Base-by-base conservation (phyloP, 2,888 invertebrate genomes). In the Arrhopalites spinosus region DNA sequence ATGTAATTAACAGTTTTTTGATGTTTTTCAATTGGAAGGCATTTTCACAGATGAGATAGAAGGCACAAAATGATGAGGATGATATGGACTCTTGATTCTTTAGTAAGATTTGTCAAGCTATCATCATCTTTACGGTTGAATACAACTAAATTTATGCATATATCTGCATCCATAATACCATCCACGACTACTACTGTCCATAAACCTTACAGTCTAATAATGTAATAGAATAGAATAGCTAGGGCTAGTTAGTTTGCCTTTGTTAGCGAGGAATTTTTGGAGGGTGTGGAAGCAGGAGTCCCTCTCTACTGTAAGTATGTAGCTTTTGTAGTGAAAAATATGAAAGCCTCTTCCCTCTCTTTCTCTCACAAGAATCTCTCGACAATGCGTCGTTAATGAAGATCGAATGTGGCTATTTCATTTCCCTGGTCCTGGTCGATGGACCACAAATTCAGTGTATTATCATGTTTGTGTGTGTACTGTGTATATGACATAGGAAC, bases 341-440 rank as follows among this genome's bases (percentile, higher is more conserved):
- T 56, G 63, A 5, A 63, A 27, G 15, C 2, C 69, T 50, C 53
- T 47, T 23, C 43, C n/a, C 73, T 74, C 56, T 73, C 56, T 74
- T 30, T 45, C 36, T 71, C 43, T 61, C 45, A 36, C 45, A 70
- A 61, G 61, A 68, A 61, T 76, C 75, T 72, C 71, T 70, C 56
- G 76, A 81, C 81, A 81, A 81, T 81, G 77, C 74, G 74, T 70
- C 77, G 74, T 77, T 81, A 81, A 81, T 81, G 81, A 81, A 80
- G 81, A 81, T 81, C 77, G 79, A 81, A 79, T 79, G 76, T 76
- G 77, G 76, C 74, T 71, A 67, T 77, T 76, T 72, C 76, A 71
- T 56, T 79, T 72, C 68, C 47, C 73, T 76, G 67, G 72, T 74
- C 45, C 36, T 66, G 66, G 30, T 73, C 23, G 20, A 25, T 59